Evolutionary conservation across 2,888 invertebrate species (phyloP), one percentile per base, ranked within the genome.

Genomic region (Mesopsocus fuscifrons): DNA sequence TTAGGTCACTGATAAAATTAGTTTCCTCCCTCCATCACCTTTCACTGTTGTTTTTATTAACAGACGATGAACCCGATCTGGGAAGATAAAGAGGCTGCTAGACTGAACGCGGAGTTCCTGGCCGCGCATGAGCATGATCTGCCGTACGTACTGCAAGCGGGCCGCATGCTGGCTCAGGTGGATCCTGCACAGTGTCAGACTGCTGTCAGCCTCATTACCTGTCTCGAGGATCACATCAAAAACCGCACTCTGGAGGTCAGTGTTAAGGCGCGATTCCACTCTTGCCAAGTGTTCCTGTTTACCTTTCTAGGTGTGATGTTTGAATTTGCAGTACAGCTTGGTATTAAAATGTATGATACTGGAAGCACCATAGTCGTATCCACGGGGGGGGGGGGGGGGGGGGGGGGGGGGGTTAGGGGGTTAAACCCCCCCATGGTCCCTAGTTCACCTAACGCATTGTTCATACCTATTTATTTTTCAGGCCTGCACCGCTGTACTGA

Each of bases 401-500:
- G n/a, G n/a, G n/a, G n/a, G n/a, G n/a, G n/a, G n/a, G n/a, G n/a
- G n/a, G n/a, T n/a, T n/a, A n/a, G n/a, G n/a, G n/a, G n/a, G n/a
- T n/a, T n/a, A n/a, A n/a, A n/a, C n/a, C n/a, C n/a, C n/a, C n/a
- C n/a, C n/a, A n/a, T n/a, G n/a, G n/a, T n/a, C n/a, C n/a, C n/a
- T n/a, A n/a, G n/a, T n/a, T n/a, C n/a, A n/a, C n/a, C n/a, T n/a
- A n/a, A n/a, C n/a, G n/a, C n/a, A n/a, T n/a, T n/a, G n/a, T 46
- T 41, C n/a, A 2, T 41, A 43, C 44, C 42, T 38, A 31, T 40
- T 33, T 40, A 42, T 43, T 45, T 62, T 69, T n/a, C 65, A 85
- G 79, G 79, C 73, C 55, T 89, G 88, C 64, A 74, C 77, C 50
- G 77, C 78, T 52, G 77, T 88, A 45, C 66, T 85, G 52, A 75